Evolutionary conservation across 2,797 vertebrate species (phyloP).

Genomic region (Phalanger gymnotis): DNA sequence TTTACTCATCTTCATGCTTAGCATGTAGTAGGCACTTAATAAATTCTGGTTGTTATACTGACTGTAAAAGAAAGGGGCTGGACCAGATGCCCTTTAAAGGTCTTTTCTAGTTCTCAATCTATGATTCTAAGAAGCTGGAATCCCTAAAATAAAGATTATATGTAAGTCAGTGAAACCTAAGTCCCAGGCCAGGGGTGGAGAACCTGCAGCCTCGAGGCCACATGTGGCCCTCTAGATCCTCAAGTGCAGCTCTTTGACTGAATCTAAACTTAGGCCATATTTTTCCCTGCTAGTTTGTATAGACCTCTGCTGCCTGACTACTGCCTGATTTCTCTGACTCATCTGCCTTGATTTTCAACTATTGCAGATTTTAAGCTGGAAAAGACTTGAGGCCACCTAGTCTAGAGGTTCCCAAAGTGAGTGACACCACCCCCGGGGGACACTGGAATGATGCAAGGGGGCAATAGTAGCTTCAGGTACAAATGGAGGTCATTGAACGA

Average conservation of each 20-base stretch:
- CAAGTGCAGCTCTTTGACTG: no score
- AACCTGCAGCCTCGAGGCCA: no score
- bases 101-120: not conserved
- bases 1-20: not conserved
- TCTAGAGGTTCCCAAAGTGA: no score
- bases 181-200: not conserved
- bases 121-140: not conserved
- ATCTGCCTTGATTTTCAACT: not conserved
- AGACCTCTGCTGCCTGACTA: not conserved
- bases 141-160: not conserved
- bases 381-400: not conserved
- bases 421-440: no score
- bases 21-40: not conserved
- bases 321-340: not conserved
- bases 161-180: not conserved
- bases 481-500: no score
- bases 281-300: not conserved
- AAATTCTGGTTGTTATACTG: not conserved
- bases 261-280: not conserved
- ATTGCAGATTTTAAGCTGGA: not conserved
- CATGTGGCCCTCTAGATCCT: no score
- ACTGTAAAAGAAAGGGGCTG: not conserved
- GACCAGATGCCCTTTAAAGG: not conserved
- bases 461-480: no score
- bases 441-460: no score